Evolutionary conservation across 2,888 invertebrate species (phyloP).

Genomic region (Vanessa cardui): DNA sequence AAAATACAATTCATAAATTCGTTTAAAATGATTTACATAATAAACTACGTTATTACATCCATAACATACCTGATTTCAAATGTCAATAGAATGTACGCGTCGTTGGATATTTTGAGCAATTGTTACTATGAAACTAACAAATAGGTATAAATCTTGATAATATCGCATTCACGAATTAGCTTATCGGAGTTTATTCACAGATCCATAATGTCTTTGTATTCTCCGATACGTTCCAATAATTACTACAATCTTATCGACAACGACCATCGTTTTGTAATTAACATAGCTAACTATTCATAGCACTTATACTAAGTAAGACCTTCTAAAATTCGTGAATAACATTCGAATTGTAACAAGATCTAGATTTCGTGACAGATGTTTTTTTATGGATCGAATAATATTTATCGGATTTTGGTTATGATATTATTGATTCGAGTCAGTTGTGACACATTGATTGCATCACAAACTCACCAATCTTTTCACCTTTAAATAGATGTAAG

Average conservation of each 20-base stretch:
- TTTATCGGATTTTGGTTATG: too few relatives aligned
- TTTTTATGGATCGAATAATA: too few relatives aligned
- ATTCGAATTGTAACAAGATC: too few relatives aligned
- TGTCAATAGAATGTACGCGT: too few relatives aligned
- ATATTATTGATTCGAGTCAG: too few relatives aligned
- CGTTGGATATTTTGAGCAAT: background rate
- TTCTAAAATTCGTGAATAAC: background rate
- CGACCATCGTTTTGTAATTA: background rate
- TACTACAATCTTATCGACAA: background rate
- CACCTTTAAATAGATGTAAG: too few relatives aligned
- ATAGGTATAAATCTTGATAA: background rate
- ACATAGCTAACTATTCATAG: background rate
- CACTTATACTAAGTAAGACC: background rate
- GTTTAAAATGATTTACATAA: too few relatives aligned
- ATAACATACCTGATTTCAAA: background rate
- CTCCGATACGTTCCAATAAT: background rate
- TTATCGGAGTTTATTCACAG: background rate
- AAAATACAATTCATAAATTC: too few relatives aligned
- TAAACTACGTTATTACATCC: too few relatives aligned
- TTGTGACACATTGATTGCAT: too few relatives aligned
- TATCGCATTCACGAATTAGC: background rate
- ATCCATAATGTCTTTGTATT: conserved; percentile 6
- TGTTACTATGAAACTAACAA: background rate
- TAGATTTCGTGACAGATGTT: too few relatives aligned
- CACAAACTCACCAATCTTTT: too few relatives aligned